These are phyloP conservation scores for Poeciliopsis infans DNA, from an alignment of 2,797 vertebrate genomes.

Conservation along the genomic window DNA sequence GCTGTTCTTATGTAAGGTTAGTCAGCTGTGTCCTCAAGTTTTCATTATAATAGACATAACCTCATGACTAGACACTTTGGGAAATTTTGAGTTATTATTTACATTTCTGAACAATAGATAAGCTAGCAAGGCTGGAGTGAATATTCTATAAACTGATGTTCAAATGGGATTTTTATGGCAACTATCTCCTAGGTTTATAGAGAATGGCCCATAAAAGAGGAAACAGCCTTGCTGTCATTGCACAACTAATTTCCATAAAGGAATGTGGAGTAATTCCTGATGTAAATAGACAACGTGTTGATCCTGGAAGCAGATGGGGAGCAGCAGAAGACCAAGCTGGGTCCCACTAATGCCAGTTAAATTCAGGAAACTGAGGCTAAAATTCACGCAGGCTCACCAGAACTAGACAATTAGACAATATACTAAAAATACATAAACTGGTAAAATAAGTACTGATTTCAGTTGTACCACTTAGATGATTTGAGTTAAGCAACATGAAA, in stretches of 20 bases:
- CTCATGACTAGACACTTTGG: neutral
- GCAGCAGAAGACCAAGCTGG: neutral
- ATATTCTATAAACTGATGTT: neutral
- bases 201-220: neutral
- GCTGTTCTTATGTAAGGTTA: neutral
- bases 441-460: neutral
- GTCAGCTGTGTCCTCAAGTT: neutral
- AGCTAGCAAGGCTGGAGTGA: neutral
- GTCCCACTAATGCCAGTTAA: neutral
- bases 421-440: neutral
- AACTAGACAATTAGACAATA: neutral
- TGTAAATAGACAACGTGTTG: neutral
- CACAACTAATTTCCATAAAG: neutral
- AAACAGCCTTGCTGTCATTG: neutral
- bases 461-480: neutral
- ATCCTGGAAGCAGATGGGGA: neutral
- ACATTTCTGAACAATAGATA: neutral
- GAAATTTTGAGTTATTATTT: neutral
- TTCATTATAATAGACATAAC: neutral
- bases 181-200: neutral
- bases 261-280: neutral
- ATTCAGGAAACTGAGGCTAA: neutral
- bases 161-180: neutral
- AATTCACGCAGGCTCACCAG: neutral
- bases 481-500: neutral